A percentile compares a stretch with the other conserved stretches of the same genome.
These are phyloP conservation scores for Eira barbara DNA, from an alignment of 2,113 vertebrate species.

Conservation along the genomic window DNA sequence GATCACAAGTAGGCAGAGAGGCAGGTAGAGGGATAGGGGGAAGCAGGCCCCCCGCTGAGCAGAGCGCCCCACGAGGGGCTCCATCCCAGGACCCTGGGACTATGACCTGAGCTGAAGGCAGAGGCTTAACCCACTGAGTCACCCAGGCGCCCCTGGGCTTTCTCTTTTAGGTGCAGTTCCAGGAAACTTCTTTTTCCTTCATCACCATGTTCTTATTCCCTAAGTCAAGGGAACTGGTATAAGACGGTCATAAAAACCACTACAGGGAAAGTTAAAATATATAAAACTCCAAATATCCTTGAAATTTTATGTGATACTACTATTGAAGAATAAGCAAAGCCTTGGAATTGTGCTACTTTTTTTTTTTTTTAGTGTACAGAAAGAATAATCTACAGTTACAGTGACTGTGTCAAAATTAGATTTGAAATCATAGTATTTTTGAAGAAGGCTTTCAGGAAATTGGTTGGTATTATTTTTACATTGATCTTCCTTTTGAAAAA, in stretches of 20 bases:
- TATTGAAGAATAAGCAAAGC: neutral
- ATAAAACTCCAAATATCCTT: neutral
- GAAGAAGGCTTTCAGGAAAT: neutral
- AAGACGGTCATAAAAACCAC: neutral
- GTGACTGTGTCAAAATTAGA: neutral
- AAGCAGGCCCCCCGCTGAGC: too few relatives aligned
- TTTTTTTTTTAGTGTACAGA: neutral
- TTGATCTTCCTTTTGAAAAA: conserved; percentile 11
- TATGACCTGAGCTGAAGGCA: too few relatives aligned
- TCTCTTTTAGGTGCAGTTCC: neutral
- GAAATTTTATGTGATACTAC: neutral
- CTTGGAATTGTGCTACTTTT: neutral
- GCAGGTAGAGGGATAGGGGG: too few relatives aligned
- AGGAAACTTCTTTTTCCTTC: neutral
- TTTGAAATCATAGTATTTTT: conserved; percentile 8
- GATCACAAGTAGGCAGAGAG: too few relatives aligned
- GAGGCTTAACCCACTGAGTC: too few relatives aligned
- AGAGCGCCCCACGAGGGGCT: too few relatives aligned
- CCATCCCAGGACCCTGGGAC: too few relatives aligned
- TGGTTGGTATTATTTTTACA: neutral
- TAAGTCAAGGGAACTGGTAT: neutral
- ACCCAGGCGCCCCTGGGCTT: neutral
- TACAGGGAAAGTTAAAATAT: neutral
- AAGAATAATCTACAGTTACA: neutral
- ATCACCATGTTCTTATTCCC: neutral